These are phyloP conservation scores for Sphinx pinastri DNA, from an alignment of 2,888 invertebrate species.

Conservation along the genomic window DNA sequence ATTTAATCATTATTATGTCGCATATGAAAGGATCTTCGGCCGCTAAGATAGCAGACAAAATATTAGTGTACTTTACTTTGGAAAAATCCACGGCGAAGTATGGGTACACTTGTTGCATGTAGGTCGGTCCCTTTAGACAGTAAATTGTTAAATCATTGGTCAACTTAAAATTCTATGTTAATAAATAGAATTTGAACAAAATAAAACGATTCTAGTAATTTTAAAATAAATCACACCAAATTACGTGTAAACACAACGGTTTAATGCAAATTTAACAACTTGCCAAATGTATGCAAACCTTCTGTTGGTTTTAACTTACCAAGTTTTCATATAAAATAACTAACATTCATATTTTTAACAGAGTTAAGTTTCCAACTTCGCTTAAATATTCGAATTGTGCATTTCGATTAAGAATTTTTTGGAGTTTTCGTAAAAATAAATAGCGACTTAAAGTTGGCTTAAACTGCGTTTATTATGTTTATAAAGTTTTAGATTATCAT, in stretches of 20 bases:
- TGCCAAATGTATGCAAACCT: constrained; percentile 27
- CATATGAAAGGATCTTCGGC: no score
- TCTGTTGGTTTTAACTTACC: constrained; percentile 24
- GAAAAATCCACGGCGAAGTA: no score
- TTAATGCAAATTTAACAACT: constrained; percentile 24
- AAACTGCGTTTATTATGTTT: neutral
- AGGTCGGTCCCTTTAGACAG: no score
- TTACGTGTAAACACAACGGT: constrained; percentile 16
- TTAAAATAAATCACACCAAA: constrained; percentile 18
- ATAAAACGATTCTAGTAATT: neutral
- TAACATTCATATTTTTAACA: constrained; percentile 25
- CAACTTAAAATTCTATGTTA: no score
- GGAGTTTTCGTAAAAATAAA: neutral
- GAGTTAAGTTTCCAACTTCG: constrained; percentile 3
- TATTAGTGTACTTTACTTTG: no score
- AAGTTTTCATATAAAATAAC: constrained; percentile 28
- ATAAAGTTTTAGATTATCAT: neutral
- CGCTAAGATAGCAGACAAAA: no score
- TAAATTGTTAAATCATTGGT: no score
- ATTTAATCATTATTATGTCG: no score
- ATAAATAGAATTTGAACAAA: neutral
- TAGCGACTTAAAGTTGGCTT: neutral
- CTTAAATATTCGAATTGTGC: constrained; percentile 22
- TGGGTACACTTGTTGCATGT: no score
- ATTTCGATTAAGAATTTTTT: neutral